Percentiles rank a stretch among this genome's conserved stretches.
phyloP scores from a whole-genome alignment of 2,888 invertebrate species.

The Hymenopus coronatus region DNA sequence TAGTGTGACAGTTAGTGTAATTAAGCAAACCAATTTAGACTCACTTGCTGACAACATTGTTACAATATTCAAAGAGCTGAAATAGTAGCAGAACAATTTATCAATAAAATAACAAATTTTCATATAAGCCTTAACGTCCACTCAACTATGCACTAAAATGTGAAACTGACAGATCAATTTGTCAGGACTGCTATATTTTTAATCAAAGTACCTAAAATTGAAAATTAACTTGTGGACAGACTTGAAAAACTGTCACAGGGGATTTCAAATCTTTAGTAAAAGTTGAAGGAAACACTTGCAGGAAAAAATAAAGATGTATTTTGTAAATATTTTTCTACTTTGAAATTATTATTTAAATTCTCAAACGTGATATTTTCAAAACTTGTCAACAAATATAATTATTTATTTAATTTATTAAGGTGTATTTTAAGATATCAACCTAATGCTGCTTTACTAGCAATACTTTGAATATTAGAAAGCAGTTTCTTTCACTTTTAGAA shows the following conservation, averaged over 20 bases:
- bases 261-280: not conserved
- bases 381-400: not conserved
- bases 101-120: not conserved
- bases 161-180: not conserved
- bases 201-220: not conserved
- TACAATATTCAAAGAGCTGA: not conserved
- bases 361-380: not conserved
- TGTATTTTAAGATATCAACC: not conserved
- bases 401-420: not conserved
- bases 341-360: not conserved
- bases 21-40: not conserved
- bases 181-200: not conserved
- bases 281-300: not conserved
- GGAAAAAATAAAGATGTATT: not conserved
- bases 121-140: not conserved
- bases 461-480: not conserved
- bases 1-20: not conserved
- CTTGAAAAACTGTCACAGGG: not conserved
- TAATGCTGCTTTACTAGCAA: not conserved
- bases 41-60: not conserved
- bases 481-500: not conserved
- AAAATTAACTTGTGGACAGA: not conserved
- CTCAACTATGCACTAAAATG: not conserved
- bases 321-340: not conserved
- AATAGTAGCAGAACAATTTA: not conserved